Evolutionary conservation across 2,888 invertebrate species (phyloP), one percentile per base, ranked within the genome.

Genomic region (Drosophila mayaguana): DNA sequence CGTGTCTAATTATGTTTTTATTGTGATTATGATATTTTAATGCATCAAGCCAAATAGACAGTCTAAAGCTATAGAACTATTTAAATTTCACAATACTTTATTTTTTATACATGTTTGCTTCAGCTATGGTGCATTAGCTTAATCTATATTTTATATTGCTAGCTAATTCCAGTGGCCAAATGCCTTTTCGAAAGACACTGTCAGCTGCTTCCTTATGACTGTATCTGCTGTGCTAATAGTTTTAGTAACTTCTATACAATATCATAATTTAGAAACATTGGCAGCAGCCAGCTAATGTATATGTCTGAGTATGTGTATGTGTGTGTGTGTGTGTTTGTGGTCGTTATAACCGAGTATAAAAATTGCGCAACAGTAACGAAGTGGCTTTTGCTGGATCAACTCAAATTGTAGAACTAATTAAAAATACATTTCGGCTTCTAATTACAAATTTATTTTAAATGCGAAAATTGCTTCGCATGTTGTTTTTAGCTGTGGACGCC

Each of bases 381-480:
- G 62, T 65, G 36, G n/a, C 42, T 64, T 75, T 42, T 45, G 64
- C 63, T 55, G 63, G 40, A 59, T 65, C 61, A 68, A 80, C 80
- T 61, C 55, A 86, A 86, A 76, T 72, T 69, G 68, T 80, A 55
- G 69, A 87, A 82, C 80, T 87, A 86, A 86, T 86, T 82, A 83
- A 82, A 88, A 86, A 83, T 83, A 86, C 84, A 82, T 86, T 86
- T 83, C 65, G 61, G 76, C 77, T 79, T 74, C 75, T 88, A 88
- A 88, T 86, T 86, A 84, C 78, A 73, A 88, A 87, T 87, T 86
- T 84, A 84, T 82, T 88, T 88, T 63, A 81, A 81, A 78, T 70
- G 54, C 62, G 71, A 74, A 86, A 82, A 86, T 72, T 74, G 81
- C 75, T 69, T 63, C 75, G 71, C 72, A 76, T 80, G 71, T 75